Conservation (phyloP, 2,113 vertebrate genomes). For the Sinosuthora webbiana region DNA sequence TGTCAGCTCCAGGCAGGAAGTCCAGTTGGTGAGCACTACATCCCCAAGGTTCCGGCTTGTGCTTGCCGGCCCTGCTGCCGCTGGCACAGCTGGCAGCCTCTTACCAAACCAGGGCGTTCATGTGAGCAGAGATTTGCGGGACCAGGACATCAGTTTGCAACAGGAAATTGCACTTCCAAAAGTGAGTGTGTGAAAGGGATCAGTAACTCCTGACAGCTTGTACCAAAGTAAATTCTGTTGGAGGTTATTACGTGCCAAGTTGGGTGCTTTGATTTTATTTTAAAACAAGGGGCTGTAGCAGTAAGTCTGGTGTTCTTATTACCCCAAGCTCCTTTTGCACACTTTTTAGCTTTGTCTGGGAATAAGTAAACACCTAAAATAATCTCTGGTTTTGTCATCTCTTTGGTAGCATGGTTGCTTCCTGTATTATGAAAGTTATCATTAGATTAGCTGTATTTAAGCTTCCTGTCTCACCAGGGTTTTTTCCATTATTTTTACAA, state of each 20-base stretch:
- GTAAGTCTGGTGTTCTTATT: neutral
- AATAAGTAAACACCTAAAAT: constrained; percentile 35
- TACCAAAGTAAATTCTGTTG: neutral
- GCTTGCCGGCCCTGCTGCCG: fast-evolving
- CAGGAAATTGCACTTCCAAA: constrained; percentile 1
- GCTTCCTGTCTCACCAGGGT: constrained; percentile 35
- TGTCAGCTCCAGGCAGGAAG: neutral
- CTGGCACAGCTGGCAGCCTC: neutral
- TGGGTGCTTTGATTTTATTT: neutral
- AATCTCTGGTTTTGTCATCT: constrained; percentile 45
- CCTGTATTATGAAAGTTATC: constrained; percentile 28
- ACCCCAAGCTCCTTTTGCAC: neutral
- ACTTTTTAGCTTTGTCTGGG: neutral
- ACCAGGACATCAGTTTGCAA: neutral
- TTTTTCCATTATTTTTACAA: constrained; percentile 50
- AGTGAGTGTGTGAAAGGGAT: neutral
- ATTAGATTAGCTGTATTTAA: constrained; percentile 34
- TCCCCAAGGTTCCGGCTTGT: fast-evolving
- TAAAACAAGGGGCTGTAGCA: neutral
- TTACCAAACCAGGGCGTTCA: fast-evolving
- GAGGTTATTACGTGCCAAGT: neutral
- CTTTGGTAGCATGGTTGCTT: neutral
- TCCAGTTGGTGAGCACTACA: neutral
- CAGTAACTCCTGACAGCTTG: neutral
- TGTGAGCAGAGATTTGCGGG: neutral